These are phyloP conservation scores for Centropus bengalensis DNA, from an alignment of 2,113 vertebrate genomes.

Conservation along the genomic window DNA sequence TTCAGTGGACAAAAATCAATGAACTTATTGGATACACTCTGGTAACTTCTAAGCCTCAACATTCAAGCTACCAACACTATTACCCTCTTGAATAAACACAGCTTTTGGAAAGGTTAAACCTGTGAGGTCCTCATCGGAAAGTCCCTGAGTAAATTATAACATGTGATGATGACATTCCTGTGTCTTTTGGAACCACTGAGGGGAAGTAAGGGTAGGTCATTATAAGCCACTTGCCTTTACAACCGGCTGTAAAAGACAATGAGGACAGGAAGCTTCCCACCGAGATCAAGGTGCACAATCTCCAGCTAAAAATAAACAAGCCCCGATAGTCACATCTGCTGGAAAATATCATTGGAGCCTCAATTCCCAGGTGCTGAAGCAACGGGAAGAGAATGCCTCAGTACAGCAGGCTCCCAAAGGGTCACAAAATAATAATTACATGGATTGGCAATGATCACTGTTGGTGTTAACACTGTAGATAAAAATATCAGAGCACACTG, in stretches of 20 bases:
- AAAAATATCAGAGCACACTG: background rate
- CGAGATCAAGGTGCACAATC: constrained; percentile 73
- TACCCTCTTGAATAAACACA: constrained; percentile 50
- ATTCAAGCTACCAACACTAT: background rate
- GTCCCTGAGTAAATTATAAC: constrained; percentile 69
- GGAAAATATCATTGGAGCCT: constrained; percentile 62
- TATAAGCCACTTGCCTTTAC: constrained; percentile 75
- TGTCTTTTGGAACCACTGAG: constrained; percentile 64
- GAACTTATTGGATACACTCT: background rate
- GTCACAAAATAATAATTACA: constrained; percentile 35
- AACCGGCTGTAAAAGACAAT: constrained; percentile 72
- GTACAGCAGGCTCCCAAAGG: constrained; percentile 11
- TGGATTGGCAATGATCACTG: background rate
- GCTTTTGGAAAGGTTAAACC: constrained; percentile 66
- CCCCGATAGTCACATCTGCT: constrained; percentile 70
- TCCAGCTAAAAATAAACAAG: constrained; percentile 73
- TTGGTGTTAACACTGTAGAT: background rate
- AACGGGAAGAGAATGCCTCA: constrained; percentile 48
- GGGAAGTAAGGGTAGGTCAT: constrained; percentile 69
- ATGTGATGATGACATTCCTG: constrained; percentile 72
- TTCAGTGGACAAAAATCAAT: background rate
- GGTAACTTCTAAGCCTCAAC: background rate
- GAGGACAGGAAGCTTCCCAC: constrained; percentile 75
- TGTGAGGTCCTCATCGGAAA: constrained; percentile 71
- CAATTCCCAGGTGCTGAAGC: constrained; percentile 68